Evolutionary conservation across 2,888 invertebrate species (phyloP).

Genomic region (Therioaphis trifolii): DNA sequence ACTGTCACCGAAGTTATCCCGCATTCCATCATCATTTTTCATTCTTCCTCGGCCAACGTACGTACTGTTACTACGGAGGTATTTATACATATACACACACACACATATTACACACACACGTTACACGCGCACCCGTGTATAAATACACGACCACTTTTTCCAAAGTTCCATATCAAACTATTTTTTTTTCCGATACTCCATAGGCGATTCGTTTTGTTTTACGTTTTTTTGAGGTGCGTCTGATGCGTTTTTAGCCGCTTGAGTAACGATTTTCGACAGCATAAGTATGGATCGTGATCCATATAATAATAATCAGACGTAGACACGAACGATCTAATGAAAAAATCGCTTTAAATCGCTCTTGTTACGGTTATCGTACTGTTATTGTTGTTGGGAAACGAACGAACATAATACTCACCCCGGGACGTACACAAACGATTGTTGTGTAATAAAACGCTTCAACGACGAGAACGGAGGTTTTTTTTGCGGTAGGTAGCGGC

Average conservation of each 20-base stretch:
- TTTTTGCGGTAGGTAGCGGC: neutral
- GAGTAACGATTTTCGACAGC: neutral
- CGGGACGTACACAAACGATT: neutral
- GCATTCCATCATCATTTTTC: constrained; percentile 21
- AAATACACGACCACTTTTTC: too few relatives aligned
- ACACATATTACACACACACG: too few relatives aligned
- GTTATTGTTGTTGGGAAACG: constrained; percentile 2
- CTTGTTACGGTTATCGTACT: neutral
- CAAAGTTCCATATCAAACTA: too few relatives aligned
- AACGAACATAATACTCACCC: neutral
- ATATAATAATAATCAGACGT: neutral
- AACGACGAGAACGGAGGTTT: neutral
- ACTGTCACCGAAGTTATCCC: constrained; percentile 15
- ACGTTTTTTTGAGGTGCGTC: neutral
- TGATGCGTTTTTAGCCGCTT: neutral
- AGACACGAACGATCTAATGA: neutral
- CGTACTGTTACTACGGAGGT: neutral
- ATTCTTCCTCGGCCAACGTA: neutral
- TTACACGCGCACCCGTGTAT: neutral
- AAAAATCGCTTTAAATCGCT: neutral
- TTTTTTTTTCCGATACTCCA: neutral
- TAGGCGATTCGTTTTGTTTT: neutral
- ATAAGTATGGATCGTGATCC: too few relatives aligned
- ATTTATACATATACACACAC: too few relatives aligned
- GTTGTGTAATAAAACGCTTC: constrained; percentile 1